Base-by-base conservation (phyloP, 2,113 vertebrate genomes). In the Syngnathus typhle region DNA sequence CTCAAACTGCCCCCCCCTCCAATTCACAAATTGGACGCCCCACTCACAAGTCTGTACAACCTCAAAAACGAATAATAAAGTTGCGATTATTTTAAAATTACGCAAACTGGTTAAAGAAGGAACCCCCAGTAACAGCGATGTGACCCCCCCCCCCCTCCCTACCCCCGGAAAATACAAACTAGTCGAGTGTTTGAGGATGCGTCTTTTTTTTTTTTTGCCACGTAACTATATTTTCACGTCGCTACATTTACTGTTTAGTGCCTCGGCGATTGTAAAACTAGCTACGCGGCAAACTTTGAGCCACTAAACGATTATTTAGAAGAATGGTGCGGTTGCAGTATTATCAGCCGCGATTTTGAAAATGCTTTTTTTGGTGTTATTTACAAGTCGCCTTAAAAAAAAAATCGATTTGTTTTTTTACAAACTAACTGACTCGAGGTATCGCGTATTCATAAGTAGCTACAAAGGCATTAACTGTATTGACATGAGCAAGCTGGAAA, bases 261-360 rank as follows among this genome's bases (percentile, higher is more conserved):
- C 47, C 4, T 23, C 46, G 27, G 36, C 64, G 38, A 15, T 8
- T 72, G 70, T 65, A 67, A 72, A 55, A 69, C 69, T 73, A 74
- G 70, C 43, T 6, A 7, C 21, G 15, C 12, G 5, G 68, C 70
- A 62, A 73, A 69, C 55, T 55, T 39, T 43, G 60, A 58, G 55
- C 15, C 0, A 43, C n/a, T 8, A 7, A 43, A 41, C n/a, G 60
- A 43, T 11, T 32, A 32, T 19, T 61, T 8, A 7, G 10, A 16
- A 39, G 60, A 13, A 12, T 43, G 37, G 36, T 23, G 38, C 13
- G 5, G 38, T 41, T 38, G 15, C 32, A 18, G 5, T 39, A 21
- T 6, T 23, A 23, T 62, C 41, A 9, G 21, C n/a, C 10, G 11
- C 8, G 32, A 61, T 38, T 21, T 62, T 7, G 8, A 21, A 61